Base-by-base conservation (phyloP, 30 jellyfish, hydroid and myxozoan species). In the Pelagia noctiluca region DNA sequence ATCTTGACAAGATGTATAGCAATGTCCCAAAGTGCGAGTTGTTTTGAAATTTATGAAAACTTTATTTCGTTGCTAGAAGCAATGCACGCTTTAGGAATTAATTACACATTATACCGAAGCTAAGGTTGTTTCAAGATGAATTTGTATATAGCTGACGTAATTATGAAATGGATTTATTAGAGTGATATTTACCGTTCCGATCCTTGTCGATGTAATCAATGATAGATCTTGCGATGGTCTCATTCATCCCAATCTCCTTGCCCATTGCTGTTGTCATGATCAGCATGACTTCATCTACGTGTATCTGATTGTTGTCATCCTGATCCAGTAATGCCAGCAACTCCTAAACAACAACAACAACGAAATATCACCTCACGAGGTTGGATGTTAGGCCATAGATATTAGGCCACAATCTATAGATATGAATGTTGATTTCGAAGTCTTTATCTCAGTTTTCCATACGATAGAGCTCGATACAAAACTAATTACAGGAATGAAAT, bases 251-350 rank as follows among this genome's bases (percentile, higher is more conserved):
- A 34, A 77, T 36, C 25, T 77, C 88, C 21, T 42, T 77, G 60
- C 88, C 88, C 88, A 77, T 77, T 26, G 71, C 88, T 57, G 79
- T 77, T 61, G 88, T 21, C 68, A 77, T 32, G 29, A 77, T 54
- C 29, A 77, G 79, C 88, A 77, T 77, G n/a, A 77, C 68, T 28
- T 77, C 88, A 77, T 77, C 88, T 33, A 61, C 31, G 64, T 77
- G 79, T 21, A 77, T 77, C 60, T 77, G 37, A 3, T 26, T 74
- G 61, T 77, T 74, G 13, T 62, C 78, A 61, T 77, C 88, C 11
- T 77, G 88, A 46, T 77, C 88, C 62, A 77, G 66, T 42, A 77
- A 29, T 2, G 65, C 88, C 18, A 77, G 61, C 64, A 75, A 53
- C 11, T 54, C 71, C 87, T 75, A 26, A 63, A 47, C 19, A 8